Evolutionary conservation across 2,888 invertebrate genomes (phyloP).

Genomic region (Andrena praecox): DNA sequence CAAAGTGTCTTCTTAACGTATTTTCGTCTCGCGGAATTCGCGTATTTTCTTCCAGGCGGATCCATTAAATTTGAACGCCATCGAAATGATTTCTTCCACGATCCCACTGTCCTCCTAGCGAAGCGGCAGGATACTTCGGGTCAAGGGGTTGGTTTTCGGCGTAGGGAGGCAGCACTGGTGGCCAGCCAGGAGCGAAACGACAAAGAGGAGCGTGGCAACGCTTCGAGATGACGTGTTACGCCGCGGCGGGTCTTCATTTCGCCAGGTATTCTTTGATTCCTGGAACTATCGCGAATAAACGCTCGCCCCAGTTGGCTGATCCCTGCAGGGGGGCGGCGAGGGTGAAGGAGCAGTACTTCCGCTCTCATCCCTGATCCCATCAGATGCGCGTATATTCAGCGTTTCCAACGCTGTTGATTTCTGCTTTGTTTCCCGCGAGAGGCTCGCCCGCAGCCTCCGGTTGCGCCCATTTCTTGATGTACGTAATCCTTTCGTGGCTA

Average conservation of each 20-base stretch:
- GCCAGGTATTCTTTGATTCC: constrained; percentile 30
- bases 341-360: not conserved
- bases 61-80: constrained; percentile 1
- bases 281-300: constrained; percentile 16
- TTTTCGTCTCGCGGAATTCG: not conserved
- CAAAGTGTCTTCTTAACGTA: not conserved
- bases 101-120: no score
- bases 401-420: constrained; percentile 20
- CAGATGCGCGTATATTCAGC: not conserved
- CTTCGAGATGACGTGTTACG: constrained; percentile 20
- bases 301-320: constrained; percentile 42
- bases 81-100: not conserved
- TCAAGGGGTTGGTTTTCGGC: not conserved
- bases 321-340: not conserved
- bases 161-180: not conserved
- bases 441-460: not conserved
- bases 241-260: constrained; percentile 41
- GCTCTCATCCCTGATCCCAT: constrained; percentile 4
- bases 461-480: not conserved
- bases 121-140: not conserved
- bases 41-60: not conserved
- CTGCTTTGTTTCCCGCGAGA: not conserved
- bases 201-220: constrained; percentile 16
- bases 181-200: not conserved
- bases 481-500: constrained; percentile 1